Evolutionary conservation across 2,888 invertebrate genomes (phyloP).

Genomic region (Leucoma salicis): DNA sequence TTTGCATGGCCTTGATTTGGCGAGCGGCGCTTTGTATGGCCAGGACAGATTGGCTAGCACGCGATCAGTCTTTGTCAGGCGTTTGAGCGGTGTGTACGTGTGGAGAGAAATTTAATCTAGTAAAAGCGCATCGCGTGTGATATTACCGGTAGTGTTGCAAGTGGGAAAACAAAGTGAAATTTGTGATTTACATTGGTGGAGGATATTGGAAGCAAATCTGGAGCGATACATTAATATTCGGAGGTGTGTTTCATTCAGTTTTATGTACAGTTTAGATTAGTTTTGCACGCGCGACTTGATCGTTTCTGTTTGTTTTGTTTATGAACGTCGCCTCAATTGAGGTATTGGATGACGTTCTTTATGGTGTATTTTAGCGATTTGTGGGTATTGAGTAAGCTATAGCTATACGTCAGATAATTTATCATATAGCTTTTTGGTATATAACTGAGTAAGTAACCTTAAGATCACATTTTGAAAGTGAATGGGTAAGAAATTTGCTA

Average conservation of each 20-base stretch:
- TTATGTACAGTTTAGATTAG: constrained; percentile 12
- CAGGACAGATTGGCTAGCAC: constrained; percentile 33
- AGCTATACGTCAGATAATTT: too few species aligned
- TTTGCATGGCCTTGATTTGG: constrained; percentile 77
- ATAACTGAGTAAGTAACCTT: too few species aligned
- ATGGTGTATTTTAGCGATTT: neutral
- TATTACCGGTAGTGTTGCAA: constrained; percentile 42
- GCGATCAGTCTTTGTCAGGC: constrained; percentile 53
- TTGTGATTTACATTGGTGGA: constrained; percentile 47
- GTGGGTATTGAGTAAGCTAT: too few species aligned
- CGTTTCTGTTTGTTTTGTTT: constrained; percentile 50
- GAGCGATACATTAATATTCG: constrained; percentile 56
- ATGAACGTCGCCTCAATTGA: constrained; percentile 40
- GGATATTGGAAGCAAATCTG: constrained; percentile 66
- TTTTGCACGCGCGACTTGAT: constrained; percentile 10
- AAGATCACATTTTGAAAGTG: too few species aligned
- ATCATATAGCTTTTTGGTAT: too few species aligned
- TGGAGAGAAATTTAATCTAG: constrained; percentile 25
- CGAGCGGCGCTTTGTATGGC: constrained; percentile 42
- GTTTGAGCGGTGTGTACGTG: constrained; percentile 37
- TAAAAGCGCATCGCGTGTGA: constrained; percentile 57
- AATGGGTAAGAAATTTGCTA: too few species aligned
- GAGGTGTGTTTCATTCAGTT: constrained; percentile 53
- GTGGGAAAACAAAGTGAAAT: constrained; percentile 46
- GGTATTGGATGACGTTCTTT: constrained; percentile 27